Evolutionary conservation across 2,113 vertebrate genomes (phyloP).

Genomic region (Chaenocephalus aceratus): DNA sequence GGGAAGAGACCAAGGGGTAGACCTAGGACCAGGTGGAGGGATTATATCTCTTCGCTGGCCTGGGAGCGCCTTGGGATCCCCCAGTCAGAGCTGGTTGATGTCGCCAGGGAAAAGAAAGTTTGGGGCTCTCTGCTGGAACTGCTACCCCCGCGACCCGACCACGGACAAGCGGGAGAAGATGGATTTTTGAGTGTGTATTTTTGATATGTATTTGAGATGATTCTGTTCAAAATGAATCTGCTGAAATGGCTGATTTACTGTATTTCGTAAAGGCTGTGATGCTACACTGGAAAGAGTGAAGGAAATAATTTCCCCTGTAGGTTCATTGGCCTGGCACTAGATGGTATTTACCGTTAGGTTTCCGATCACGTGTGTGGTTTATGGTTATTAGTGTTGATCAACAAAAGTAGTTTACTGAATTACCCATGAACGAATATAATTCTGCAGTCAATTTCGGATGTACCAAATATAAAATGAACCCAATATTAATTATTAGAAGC

Average conservation of each 20-base stretch:
- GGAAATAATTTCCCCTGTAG: background rate
- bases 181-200: background rate
- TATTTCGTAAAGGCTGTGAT: background rate
- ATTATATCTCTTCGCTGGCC: too few relatives aligned
- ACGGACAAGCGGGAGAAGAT: too few relatives aligned
- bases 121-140: too few relatives aligned
- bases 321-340: background rate
- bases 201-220: background rate
- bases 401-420: background rate
- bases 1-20: too few relatives aligned
- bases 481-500: background rate
- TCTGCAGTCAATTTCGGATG: background rate
- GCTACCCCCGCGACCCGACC: too few relatives aligned
- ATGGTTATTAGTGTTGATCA: background rate
- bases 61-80: too few relatives aligned
- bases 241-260: background rate
- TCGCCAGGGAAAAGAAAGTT: too few relatives aligned
- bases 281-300: constrained; percentile 6
- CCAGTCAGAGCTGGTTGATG: too few relatives aligned
- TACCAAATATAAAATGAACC: background rate
- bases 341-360: constrained; percentile 7
- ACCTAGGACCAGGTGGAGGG: too few relatives aligned
- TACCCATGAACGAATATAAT: background rate
- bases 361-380: constrained; percentile 10
- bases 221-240: background rate